Evolutionary conservation across 2,888 invertebrate genomes (phyloP), one percentile per base, ranked within the genome.

Genomic region (Hyalella azteca): DNA sequence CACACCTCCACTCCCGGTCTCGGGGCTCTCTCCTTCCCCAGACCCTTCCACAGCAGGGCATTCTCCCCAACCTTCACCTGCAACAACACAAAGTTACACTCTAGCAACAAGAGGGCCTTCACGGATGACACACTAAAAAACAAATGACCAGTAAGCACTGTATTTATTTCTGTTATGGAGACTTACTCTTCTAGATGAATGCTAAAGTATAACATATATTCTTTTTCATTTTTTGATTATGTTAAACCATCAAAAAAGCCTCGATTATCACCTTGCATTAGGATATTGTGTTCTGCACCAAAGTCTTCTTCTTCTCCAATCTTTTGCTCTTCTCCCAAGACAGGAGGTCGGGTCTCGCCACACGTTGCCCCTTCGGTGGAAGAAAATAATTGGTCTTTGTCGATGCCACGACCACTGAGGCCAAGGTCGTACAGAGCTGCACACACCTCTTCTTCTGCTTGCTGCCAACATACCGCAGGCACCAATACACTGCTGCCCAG

Each of bases 1-100:
- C 36, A 78, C 82, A 13, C 80, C 80, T n/a, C 79, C 80, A 40
- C 79, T 79, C 2, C 82, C 81, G 7, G 32, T 79, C 59, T 81
- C 81, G n/a, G 73, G 79, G 11, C 80, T 80, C 19, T 80, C 82
- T 39, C 73, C 77, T 9, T 59, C 73, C 29, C 59, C 76, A 29
- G 78, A 79, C 36, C 49, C 66, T 45, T 36, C 75, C 75, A 75
- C 45, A 7, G 75, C 75, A 5, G 75, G 75, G 41, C 76, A 76
- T 36, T 80, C 82, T 36, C 79, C 82, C 41, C 79, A 80, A 41
- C 80, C 82, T 40, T 82, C 82, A 80, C 80, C 82, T 82, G 82
- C 13, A 78, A 32, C 9, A 66, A n/a, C n/a, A n/a, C n/a, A n/a
- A n/a, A n/a, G n/a, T n/a, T n/a, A n/a, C n/a, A n/a, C n/a, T n/a